These are phyloP conservation scores for Lasioglossum marginatum DNA, from an alignment of 2,888 invertebrate species.

Conservation along the genomic window DNA sequence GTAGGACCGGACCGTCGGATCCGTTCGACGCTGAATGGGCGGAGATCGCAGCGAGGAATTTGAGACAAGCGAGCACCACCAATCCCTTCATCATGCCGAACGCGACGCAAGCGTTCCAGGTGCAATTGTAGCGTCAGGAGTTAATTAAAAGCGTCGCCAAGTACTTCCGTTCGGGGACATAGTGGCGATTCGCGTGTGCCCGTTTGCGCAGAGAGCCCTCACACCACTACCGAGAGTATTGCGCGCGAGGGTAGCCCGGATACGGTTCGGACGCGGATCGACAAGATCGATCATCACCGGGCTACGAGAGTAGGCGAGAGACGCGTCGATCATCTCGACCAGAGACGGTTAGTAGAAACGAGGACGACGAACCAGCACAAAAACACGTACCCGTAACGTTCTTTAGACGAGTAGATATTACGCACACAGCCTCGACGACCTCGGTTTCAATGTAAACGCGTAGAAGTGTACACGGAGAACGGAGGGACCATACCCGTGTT, in stretches of 20 bases:
- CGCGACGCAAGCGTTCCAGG: slow-evolving; percentile 87
- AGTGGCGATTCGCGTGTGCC: slow-evolving; percentile 67
- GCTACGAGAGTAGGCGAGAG: not conserved
- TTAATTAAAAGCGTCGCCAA: slow-evolving; percentile 78
- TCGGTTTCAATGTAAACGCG: slow-evolving; percentile 37
- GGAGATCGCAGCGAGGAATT: slow-evolving; percentile 86
- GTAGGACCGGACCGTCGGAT: slow-evolving; percentile 85
- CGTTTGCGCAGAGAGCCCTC: slow-evolving; percentile 63
- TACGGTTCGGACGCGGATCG: not conserved
- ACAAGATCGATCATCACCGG: slow-evolving; percentile 10
- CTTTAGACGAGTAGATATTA: slow-evolving; percentile 55
- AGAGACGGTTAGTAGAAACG: slow-evolving; percentile 56
- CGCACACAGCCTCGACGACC: slow-evolving; percentile 69
- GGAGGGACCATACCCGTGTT: slow-evolving; percentile 36
- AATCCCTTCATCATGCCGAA: slow-evolving; percentile 87
- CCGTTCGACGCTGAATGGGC: slow-evolving; percentile 96
- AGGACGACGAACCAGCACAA: slow-evolving; percentile 60
- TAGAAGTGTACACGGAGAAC: not conserved
- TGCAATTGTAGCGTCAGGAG: slow-evolving; percentile 86
- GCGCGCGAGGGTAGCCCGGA: slow-evolving; percentile 7
- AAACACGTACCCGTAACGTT: slow-evolving; percentile 55
- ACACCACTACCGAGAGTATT: slow-evolving; percentile 67
- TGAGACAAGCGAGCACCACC: slow-evolving; percentile 86
- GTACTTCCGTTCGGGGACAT: slow-evolving; percentile 79
- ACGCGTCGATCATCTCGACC: slow-evolving; percentile 33